A percentile compares a stretch with the other conserved stretches of the same genome.
Conservation (phyloP, 2,797 vertebrate species). For the Malacoctenus gilli region DNA sequence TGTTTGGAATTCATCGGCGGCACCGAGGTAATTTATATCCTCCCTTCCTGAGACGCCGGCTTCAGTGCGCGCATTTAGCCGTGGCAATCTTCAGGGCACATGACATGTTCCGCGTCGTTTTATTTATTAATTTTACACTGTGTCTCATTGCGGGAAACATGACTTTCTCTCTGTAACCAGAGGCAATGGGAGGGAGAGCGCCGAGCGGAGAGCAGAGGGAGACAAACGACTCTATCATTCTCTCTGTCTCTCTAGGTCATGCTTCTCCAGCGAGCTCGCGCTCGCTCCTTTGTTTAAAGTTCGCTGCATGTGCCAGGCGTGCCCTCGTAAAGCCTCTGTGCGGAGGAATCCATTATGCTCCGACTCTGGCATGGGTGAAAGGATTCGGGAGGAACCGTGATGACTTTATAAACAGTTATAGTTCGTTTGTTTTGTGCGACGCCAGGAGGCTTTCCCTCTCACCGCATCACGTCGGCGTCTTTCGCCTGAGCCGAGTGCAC, state of each 20-base stretch:
- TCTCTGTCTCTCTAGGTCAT: constrained; percentile 80
- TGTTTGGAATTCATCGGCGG: constrained; percentile 72
- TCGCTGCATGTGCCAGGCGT: constrained; percentile 75
- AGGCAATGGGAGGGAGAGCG: constrained; percentile 73
- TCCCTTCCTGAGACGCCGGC: constrained; percentile 68
- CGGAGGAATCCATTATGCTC: constrained; percentile 77
- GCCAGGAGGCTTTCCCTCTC: constrained; percentile 68
- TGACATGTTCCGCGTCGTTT: constrained; percentile 75
- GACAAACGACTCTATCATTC: constrained; percentile 79
- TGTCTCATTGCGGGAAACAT: constrained; percentile 76
- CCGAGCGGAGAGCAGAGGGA: constrained; percentile 66
- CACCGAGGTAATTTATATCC: constrained; percentile 75
- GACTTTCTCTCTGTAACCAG: constrained; percentile 77
- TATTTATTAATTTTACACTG: constrained; percentile 82
- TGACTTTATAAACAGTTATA: constrained; percentile 80
- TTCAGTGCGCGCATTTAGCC: constrained; percentile 72
- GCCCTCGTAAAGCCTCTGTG: constrained; percentile 73
- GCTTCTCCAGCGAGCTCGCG: constrained; percentile 74
- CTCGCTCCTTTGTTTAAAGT: constrained; percentile 80
- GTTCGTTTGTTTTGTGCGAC: constrained; percentile 69
- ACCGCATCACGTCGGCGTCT: constrained; percentile 60
- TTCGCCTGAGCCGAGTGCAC: constrained; percentile 42
- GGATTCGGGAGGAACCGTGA: constrained; percentile 74
- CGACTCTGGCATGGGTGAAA: constrained; percentile 75
- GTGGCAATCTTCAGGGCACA: constrained; percentile 79